Evolutionary conservation across 2,888 invertebrate species (phyloP).

Genomic region (Polydesmus complanatus): DNA sequence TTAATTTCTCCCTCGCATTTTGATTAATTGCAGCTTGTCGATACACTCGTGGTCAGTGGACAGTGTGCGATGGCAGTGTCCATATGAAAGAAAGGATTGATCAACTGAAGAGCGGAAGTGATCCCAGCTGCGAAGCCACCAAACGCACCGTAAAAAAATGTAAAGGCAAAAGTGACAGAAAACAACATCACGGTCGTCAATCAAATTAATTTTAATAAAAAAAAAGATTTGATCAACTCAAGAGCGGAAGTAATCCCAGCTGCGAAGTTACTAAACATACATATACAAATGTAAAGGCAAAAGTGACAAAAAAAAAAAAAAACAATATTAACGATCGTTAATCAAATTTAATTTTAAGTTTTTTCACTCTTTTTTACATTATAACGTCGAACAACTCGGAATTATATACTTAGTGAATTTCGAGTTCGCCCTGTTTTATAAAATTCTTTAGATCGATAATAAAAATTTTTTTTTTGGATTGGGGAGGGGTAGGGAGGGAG

Average conservation of each 20-base stretch:
- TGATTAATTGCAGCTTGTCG: constrained; percentile 30
- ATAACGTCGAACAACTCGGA: too few relatives aligned
- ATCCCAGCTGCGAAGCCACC: constrained; percentile 22
- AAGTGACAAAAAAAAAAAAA: constrained; percentile 12
- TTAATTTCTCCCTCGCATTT: background rate
- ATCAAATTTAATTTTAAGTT: too few relatives aligned
- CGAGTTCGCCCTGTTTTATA: too few relatives aligned
- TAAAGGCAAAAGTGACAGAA: constrained; percentile 18
- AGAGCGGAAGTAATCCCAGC: constrained; percentile 29
- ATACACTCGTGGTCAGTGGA: constrained; percentile 25
- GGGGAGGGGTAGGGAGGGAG: too few relatives aligned
- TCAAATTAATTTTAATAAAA: constrained; percentile 7
- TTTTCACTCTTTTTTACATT: too few relatives aligned
- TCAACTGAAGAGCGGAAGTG: constrained; percentile 30
- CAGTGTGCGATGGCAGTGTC: constrained; percentile 21
- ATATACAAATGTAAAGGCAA: constrained; percentile 23
- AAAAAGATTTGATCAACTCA: constrained; percentile 23
- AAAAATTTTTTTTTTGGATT: too few relatives aligned
- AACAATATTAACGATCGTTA: too few relatives aligned
- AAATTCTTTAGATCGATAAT: too few relatives aligned
- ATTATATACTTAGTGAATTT: too few relatives aligned
- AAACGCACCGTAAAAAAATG: constrained; percentile 23
- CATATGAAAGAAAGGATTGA: constrained; percentile 23
- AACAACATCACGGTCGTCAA: background rate
- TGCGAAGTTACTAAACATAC: constrained; percentile 23